Base-by-base conservation (phyloP, 2,113 vertebrate genomes). In the Hucho hucho region DNA sequence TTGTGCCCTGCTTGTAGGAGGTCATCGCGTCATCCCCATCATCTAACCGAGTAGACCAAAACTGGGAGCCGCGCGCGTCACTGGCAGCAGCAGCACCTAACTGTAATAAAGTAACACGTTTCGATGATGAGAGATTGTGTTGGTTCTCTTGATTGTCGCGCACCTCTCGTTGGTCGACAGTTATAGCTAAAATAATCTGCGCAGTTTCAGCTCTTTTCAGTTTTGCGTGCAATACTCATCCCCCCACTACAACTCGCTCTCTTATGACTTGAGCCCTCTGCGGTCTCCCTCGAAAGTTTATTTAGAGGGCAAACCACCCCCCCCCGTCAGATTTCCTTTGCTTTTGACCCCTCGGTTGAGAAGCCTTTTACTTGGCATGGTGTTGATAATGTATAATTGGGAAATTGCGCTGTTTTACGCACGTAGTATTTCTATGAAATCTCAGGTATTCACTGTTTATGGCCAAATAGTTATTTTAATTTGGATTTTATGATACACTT, bases 261-360 rank as follows among this genome's bases (percentile, higher is more conserved):
- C 88, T 91, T 90, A 93, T 94, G 91, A 93, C 87, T 93, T 89
- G 89, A 92, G 88, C 91, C 83, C 84, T 87, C 82, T 82, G 82
- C 88, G 73, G 56, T 84, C 81, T 87, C 85, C 79, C 86, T 91
- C 74, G 79, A 90, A 92, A 94, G 93, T 92, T 94, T 92, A 94
- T 93, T 93, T 91, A 90, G 92, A 92, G 91, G 92, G 86, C 91
- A 93, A 92, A 80, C 88, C 89, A 80, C 88, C 89, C 88, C 56
- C 89, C 86, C 86, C 78, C 87, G 86, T 89, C 85, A 92, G 87
- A 89, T 74, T 84, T 71, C 73, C 37, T 70, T 63, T 61, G 37
- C 59, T 32, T 72, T 49, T 53, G 75, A 58, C 64, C 66, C 69
- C 78, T 37, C 32, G 3, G 25, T 65, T 65, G 24, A 65, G 18